Evolutionary conservation across 1,140 invertebrate species (phyloP).

Genomic region (Chionoecetes opilio): DNA sequence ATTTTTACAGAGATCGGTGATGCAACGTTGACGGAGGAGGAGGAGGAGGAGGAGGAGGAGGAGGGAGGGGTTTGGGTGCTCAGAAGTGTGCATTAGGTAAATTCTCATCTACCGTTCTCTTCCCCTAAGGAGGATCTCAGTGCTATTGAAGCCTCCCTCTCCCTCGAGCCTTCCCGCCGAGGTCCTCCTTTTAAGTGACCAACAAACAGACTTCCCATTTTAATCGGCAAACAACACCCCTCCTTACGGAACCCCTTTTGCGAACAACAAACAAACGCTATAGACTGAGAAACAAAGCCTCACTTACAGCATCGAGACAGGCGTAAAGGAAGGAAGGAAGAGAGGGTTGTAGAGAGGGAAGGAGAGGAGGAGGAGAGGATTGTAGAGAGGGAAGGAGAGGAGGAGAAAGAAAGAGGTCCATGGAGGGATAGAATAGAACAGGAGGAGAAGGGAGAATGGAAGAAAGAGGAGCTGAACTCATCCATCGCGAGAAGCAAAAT

Average conservation of each 20-base stretch:
- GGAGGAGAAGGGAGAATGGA: neutral
- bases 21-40: too few species aligned
- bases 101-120: neutral
- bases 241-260: neutral
- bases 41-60: constrained; percentile 11
- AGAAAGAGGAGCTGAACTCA: neutral
- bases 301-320: constrained; percentile 7
- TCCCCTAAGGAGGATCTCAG: neutral
- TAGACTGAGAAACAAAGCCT: neutral
- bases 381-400: neutral
- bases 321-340: neutral
- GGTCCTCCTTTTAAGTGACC: neutral
- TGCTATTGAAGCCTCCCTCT: neutral
- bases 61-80: neutral
- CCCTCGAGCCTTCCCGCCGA: neutral
- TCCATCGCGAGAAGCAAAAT: constrained; percentile 16
- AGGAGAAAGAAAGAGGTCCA: neutral
- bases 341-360: neutral
- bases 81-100: constrained; percentile 3
- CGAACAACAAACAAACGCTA: constrained; percentile 18
- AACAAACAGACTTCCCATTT: neutral
- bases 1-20: too few species aligned
- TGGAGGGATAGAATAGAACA: too few species aligned
- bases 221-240: constrained; percentile 27
- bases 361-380: neutral